These are phyloP conservation scores for Tragelaphus strepsiceros DNA, from an alignment of 2,113 vertebrate genomes.

Conservation along the genomic window DNA sequence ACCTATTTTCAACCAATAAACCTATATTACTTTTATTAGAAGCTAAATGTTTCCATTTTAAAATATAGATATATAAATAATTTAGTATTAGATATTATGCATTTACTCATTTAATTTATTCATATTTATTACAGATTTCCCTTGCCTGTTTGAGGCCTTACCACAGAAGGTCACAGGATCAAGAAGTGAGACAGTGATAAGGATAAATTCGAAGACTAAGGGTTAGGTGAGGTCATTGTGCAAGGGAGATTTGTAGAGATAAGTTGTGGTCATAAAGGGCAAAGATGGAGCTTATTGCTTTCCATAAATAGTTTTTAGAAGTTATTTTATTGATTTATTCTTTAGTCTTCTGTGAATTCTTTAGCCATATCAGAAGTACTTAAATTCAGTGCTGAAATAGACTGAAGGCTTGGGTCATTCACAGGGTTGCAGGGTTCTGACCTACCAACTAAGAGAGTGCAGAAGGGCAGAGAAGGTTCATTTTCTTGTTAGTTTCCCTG, in stretches of 20 bases:
- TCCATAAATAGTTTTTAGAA: slow-evolving; percentile 25
- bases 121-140: neutral
- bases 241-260: neutral
- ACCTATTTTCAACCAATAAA: neutral
- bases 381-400: neutral
- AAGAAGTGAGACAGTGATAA: neutral
- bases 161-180: neutral
- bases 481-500: neutral
- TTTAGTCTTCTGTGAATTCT: neutral
- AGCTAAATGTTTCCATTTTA: neutral
- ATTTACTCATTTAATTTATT: neutral
- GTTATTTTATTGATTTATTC: neutral
- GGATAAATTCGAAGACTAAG: neutral
- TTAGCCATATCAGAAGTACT: neutral
- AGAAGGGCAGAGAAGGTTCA: neutral
- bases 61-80: neutral
- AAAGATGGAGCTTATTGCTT: neutral
- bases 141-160: neutral
- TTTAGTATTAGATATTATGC: neutral
- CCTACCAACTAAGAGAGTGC: neutral
- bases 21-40: neutral
- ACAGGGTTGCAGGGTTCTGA: neutral
- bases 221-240: neutral
- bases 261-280: neutral
- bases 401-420: neutral